Evolutionary conservation across 2,888 invertebrate species (phyloP), one percentile per base, ranked within the genome.

Genomic region (Cataglyphis livida): DNA sequence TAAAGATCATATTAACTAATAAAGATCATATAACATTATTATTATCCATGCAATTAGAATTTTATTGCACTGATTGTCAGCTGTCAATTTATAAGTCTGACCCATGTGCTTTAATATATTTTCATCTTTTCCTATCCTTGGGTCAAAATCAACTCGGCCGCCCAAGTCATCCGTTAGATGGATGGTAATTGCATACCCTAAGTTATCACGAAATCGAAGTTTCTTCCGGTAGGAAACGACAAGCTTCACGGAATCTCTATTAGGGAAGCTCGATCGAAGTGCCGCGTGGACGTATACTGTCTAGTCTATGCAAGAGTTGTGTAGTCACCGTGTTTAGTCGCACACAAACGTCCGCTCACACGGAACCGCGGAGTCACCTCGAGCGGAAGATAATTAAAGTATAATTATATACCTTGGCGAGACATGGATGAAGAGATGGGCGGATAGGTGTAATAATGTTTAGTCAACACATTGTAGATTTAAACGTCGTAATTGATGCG

Each of bases 181-280:
- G 62, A 82, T 81, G 82, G 82, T 89, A 89, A 89, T 89, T 89
- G 76, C 84, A 68, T 84, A 73, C 71, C 74, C 70, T 66, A 73
- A 76, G 86, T 86, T 84, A 85, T 64, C 78, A 41, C 75, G 81
- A 73, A 88, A 85, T 85, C 84, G 44, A 84, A 83, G 84, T 87
- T 82, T 82, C 88, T 84, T 88, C 85, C 88, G 84, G 78, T 81
- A 61, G 78, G 84, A 73, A 79, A 82, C 71, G 83, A 83, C 68
- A 82, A 70, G 83, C 76, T 84, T 84, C 83, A 74, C 65, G 84
- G 83, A 83, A 83, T 84, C 84, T 83, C 83, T 84, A 84, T 84
- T 83, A 84, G 71, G 61, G 78, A 64, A 64, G 83, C 83, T 84
- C 78, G 83, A 84, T 84, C 83, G 84, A 84, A 84, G 84, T 51